Conservation (phyloP, 2,113 vertebrate species). For the Notechis scutatus region DNA sequence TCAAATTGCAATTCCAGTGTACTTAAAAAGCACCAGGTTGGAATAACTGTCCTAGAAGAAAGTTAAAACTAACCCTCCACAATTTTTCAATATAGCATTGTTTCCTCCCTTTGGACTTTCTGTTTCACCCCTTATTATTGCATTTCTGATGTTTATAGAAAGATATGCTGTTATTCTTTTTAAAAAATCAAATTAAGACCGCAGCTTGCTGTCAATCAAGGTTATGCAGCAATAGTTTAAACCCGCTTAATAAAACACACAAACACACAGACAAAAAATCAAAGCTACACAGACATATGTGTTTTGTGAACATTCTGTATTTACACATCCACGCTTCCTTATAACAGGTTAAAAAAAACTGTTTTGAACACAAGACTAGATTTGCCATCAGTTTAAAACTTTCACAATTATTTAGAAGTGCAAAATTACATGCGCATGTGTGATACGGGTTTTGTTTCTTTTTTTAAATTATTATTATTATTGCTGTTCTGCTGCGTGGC, state of each 20-base stretch:
- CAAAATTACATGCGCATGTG: conserved; percentile 66
- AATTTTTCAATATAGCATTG: not conserved
- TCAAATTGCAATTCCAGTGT: not conserved
- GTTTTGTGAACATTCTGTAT: conserved; percentile 62
- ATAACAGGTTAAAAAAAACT: conserved; percentile 66
- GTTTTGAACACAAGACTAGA: conserved; percentile 66
- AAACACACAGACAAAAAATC: conserved; percentile 54
- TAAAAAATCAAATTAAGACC: conserved; percentile 74
- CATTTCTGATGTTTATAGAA: conserved; percentile 57
- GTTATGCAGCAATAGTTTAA: conserved; percentile 72
- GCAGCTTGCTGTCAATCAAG: conserved; percentile 69
- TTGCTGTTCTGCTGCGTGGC: conserved; percentile 74
- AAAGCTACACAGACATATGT: conserved; percentile 51
- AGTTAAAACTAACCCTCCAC: not conserved
- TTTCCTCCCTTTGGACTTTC: not conserved
- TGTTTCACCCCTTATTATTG: not conserved
- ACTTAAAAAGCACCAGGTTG: not conserved
- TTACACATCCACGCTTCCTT: conserved; percentile 69
- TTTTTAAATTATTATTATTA: conserved; percentile 51
- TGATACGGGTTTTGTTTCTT: conserved; percentile 67
- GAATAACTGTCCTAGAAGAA: not conserved
- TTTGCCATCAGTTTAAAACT: conserved; percentile 65
- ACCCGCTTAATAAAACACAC: conserved; percentile 65
- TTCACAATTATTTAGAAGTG: conserved; percentile 72
- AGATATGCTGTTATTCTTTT: conserved; percentile 71